These are phyloP conservation scores for Drosophila suzukii DNA, from an alignment of 1,140 invertebrate genomes.

Conservation along the genomic window DNA sequence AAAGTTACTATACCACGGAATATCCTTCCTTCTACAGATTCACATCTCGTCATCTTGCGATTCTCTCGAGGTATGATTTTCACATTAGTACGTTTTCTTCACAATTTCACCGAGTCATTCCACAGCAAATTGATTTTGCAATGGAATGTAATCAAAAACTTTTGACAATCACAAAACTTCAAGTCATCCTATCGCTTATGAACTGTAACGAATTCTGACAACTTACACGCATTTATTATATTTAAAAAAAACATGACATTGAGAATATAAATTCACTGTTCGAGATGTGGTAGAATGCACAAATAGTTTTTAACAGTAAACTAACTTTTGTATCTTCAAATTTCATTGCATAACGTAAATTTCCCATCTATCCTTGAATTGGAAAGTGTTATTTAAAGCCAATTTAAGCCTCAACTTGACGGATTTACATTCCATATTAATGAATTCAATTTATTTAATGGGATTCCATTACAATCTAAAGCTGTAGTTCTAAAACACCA, in stretches of 20 bases:
- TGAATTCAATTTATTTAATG: too few relatives aligned
- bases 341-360: too few relatives aligned
- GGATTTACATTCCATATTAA: too few relatives aligned
- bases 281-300: not conserved
- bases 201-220: not conserved
- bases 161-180: not conserved
- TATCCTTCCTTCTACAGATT: slow-evolving; percentile 16
- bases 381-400: not conserved
- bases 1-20: slow-evolving; percentile 5
- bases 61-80: slow-evolving; percentile 23
- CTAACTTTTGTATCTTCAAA: not conserved
- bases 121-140: not conserved
- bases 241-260: not conserved
- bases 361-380: not conserved
- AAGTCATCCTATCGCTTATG: not conserved
- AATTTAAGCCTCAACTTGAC: not conserved
- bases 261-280: not conserved
- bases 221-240: not conserved
- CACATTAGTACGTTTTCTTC: not conserved
- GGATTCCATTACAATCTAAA: too few relatives aligned
- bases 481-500: too few relatives aligned
- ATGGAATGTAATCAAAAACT: not conserved
- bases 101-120: not conserved
- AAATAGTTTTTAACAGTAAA: too few relatives aligned
- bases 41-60: slow-evolving; percentile 28